Base-by-base conservation (phyloP, 2,888 invertebrate genomes). In the Nesidiocoris tenuis region DNA sequence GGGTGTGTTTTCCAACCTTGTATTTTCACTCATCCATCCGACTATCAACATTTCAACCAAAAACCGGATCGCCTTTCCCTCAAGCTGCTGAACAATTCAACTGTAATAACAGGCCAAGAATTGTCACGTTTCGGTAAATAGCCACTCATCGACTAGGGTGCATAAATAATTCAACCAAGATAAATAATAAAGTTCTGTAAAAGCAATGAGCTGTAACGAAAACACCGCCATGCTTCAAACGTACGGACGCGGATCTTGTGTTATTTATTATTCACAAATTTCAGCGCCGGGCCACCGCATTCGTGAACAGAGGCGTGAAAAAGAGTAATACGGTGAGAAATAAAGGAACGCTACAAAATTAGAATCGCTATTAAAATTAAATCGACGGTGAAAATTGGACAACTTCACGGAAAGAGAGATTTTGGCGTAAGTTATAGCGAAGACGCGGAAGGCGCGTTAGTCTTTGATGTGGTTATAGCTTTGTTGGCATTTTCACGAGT, bases 391-490 rank as follows among this genome's bases (percentile, higher is more conserved):
- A 67, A 67, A 67, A 67, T 66, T 67, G 67, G 55, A 67, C 67
- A 67, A 67, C 67, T 67, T 55, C 21, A n/a, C 22, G 67, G 54
- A 67, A 67, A 67, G 67, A 24, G 5, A 55, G 21, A 67, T 67
- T 67, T 67, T 67, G 55, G 55, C 39, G 67, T 54, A 54, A 67
- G 55, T 67, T 67, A 67, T 67, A 55, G 39, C 39, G 39, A 39
- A 39, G 39, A 39, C 3, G 12, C 3, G 39, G 39, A 7, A 39
- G 39, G 55, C n/a, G n/a, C n/a, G 56, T 19, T 67, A 12, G 39
- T 16, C 56, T 67, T 67, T 67, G 67, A 67, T 67, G 67, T 67
- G n/a, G n/a, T n/a, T n/a, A n/a, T n/a, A n/a, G n/a, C n/a, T n/a
- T n/a, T n/a, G 56, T n/a, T n/a, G 67, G 67, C 0, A 56, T 67